A percentile compares a stretch with the other conserved stretches of the same genome.
Evolutionary conservation across 2,797 vertebrate genomes (phyloP).

Genomic region (Chloroceryle amazona): DNA sequence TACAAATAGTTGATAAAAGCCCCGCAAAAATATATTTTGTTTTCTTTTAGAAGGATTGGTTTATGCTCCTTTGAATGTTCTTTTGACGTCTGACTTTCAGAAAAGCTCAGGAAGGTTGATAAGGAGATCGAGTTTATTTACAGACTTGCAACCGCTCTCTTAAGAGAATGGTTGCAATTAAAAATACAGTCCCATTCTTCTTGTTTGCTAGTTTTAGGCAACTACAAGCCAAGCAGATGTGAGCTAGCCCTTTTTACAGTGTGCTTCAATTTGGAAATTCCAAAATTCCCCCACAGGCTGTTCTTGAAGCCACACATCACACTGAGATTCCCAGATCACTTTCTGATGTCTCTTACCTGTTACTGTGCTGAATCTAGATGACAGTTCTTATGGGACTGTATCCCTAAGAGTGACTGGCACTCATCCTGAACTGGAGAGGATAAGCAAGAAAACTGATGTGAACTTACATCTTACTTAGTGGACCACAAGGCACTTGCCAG

Average conservation of each 20-base stretch:
- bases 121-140: background rate
- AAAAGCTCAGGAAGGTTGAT: background rate
- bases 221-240: background rate
- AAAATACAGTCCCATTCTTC: background rate
- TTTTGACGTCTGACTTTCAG: background rate
- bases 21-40: background rate
- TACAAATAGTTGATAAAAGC: background rate
- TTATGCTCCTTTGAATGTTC: background rate
- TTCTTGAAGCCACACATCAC: background rate
- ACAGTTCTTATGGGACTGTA: background rate
- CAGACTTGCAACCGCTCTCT: background rate
- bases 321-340: background rate
- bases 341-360: background rate
- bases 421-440: background rate
- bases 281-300: too few relatives aligned
- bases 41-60: background rate
- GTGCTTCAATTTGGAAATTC: background rate
- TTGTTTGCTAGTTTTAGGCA: background rate
- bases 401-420: background rate
- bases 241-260: background rate
- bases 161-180: background rate
- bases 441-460: background rate
- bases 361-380: background rate
- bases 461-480: background rate
- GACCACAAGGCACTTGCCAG: background rate